phyloP scores from a whole-genome alignment of 2,888 invertebrate genomes.

The Ectobius pallidus region DNA sequence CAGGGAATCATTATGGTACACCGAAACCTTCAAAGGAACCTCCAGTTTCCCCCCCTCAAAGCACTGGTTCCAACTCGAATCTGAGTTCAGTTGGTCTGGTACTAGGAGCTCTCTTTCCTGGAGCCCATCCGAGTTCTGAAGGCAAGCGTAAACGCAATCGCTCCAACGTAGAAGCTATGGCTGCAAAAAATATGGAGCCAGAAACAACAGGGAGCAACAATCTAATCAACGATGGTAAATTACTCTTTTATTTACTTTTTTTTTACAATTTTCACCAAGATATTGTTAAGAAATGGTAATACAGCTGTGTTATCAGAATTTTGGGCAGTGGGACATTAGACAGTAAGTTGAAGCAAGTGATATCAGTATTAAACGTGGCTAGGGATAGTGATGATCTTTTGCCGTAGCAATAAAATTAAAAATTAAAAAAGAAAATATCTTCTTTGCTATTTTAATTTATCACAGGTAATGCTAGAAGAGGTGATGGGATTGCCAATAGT shows the following conservation, averaged over 20 bases:
- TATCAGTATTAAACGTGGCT: no score
- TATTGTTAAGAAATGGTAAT: slow-evolving; percentile 22
- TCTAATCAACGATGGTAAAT: neutral
- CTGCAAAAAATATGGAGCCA: slow-evolving; percentile 52
- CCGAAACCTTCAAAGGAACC: slow-evolving; percentile 59
- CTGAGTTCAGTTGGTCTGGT: slow-evolving; percentile 36
- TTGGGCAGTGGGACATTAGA: no score
- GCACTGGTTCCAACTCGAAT: slow-evolving; percentile 43
- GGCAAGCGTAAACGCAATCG: slow-evolving; percentile 61
- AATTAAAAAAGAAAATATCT: no score
- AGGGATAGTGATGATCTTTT: no score
- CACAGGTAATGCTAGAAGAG: no score
- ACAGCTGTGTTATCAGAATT: no score
- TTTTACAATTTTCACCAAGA: no score
- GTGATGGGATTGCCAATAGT: no score
- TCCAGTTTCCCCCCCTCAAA: slow-evolving; percentile 48
- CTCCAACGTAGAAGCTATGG: slow-evolving; percentile 62
- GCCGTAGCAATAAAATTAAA: no score
- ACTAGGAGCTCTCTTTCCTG: slow-evolving; percentile 54
- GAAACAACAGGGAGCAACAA: slow-evolving; percentile 38
- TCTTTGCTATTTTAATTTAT: no score
- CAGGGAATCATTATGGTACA: slow-evolving; percentile 66
- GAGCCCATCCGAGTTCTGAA: slow-evolving; percentile 59
- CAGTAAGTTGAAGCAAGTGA: no score
- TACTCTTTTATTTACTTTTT: no score